A percentile compares a stretch with the other conserved stretches of the same genome.
phyloP scores from a whole-genome alignment of 2,113 vertebrate genomes.

The Tenrec ecaudatus region DNA sequence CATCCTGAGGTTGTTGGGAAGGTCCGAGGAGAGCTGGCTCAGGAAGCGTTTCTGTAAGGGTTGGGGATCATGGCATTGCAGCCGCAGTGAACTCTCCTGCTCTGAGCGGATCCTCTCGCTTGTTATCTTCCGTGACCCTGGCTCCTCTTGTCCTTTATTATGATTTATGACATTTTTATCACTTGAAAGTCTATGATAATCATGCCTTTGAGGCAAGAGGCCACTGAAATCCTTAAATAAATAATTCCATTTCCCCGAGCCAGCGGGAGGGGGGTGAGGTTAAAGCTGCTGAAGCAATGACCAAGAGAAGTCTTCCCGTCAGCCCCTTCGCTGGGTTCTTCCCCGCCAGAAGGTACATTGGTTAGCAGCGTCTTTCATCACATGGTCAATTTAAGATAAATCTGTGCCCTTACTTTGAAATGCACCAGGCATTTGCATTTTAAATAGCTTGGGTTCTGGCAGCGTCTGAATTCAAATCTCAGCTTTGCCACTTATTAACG shows the following conservation, averaged over 20 bases:
- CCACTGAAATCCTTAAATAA: slow-evolving; percentile 68
- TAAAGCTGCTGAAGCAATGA: slow-evolving; percentile 47
- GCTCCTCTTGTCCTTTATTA: slow-evolving; percentile 52
- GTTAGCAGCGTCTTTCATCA: slow-evolving; percentile 46
- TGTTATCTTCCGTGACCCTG: slow-evolving; percentile 19
- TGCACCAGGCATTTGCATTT: not conserved
- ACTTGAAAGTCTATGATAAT: slow-evolving; percentile 62
- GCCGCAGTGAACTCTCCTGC: not conserved
- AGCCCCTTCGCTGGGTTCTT: slow-evolving; percentile 55
- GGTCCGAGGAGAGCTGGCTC: not conserved
- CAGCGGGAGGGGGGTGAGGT: not conserved
- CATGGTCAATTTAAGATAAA: not conserved
- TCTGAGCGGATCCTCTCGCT: slow-evolving; percentile 16
- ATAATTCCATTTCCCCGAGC: slow-evolving; percentile 49
- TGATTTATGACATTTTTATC: slow-evolving; percentile 61
- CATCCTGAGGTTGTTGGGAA: not conserved
- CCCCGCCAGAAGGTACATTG: slow-evolving; percentile 42
- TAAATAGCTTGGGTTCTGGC: not conserved
- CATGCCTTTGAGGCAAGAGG: slow-evolving; percentile 60
- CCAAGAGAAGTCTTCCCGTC: slow-evolving; percentile 46
- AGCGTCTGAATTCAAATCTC: not conserved
- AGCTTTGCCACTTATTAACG: not conserved
- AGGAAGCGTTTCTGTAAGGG: not conserved
- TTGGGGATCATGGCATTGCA: not conserved
- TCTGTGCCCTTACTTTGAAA: slow-evolving; percentile 6